Evolutionary conservation across 2,797 vertebrate species (phyloP), one percentile per base, ranked within the genome.

Genomic region (Odontamblyopus lacepedii): DNA sequence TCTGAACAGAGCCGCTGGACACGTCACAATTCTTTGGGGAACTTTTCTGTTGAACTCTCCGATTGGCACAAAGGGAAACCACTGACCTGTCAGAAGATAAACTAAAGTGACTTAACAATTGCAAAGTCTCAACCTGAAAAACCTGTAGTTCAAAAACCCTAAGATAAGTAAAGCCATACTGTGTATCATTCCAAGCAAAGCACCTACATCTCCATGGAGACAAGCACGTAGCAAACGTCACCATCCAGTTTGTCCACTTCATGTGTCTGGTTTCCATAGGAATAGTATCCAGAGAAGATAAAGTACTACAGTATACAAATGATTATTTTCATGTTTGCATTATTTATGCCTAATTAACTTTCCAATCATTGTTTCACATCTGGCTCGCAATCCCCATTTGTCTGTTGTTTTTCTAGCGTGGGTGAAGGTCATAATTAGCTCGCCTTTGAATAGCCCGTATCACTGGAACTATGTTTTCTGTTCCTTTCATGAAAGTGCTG

Each of bases 381-480:
- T 61, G 59, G 59, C 59, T 61, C 2, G 0, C 16, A 13, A 30
- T 63, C 8, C 32, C 15, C 18, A 9, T 19, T 63, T 63, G 7
- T 23, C 18, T 72, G 44, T 38, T 62, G 1, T 16, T n/a, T 41
- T n/a, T 41, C 19, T 29, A 2, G 23, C 13, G n/a, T n/a, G 63
- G 44, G 44, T 68, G n/a, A 75, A 73, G 63, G 72, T 64, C 29
- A 61, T 19, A 26, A 26, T 35, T 66, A 65, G 16, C 4, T 59
- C 23, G 8, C 3, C 23, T 70, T 41, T 70, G 23, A 38, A 15
- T 71, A 15, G 26, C 13, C 13, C 35, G 32, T 30, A 55, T 50
- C 60, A 35, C 30, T 60, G 19, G 1, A 29, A 63, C 15, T 69
- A 48, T 64, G 8, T 57, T 4, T 44, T 5, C 6, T 32, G n/a